Evolutionary conservation across 2,797 vertebrate species (phyloP).

Genomic region (Acanthis flammea): DNA sequence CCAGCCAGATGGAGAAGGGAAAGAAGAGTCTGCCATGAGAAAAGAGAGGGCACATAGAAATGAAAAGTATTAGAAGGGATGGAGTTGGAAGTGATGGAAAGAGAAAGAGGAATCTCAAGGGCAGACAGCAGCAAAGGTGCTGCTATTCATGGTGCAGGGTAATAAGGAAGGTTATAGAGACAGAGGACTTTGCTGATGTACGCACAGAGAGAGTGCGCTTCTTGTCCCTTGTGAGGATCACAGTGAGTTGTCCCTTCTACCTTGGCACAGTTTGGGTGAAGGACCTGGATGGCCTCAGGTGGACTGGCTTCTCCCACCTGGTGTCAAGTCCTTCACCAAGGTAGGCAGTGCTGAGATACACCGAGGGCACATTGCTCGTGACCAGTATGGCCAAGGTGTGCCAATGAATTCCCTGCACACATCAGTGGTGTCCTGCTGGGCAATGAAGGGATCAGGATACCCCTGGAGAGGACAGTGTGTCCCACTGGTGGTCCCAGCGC

Average conservation of each 20-base stretch:
- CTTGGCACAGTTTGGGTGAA: not conserved
- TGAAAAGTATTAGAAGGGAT: not conserved
- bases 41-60: not conserved
- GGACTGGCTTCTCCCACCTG: not conserved
- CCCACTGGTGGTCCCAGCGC: not conserved
- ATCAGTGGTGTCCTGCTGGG: not conserved
- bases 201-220: not conserved
- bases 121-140: not conserved
- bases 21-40: not conserved
- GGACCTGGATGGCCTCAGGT: not conserved
- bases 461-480: not conserved
- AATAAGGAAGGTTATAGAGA: not conserved
- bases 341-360: not conserved
- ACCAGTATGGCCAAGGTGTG: not conserved
- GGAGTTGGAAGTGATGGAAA: not conserved
- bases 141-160: not conserved
- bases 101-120: not conserved
- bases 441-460: accelerated
- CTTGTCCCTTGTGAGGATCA: not conserved
- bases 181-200: not conserved
- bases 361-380: accelerated
- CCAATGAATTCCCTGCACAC: not conserved
- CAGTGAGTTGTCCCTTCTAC: not conserved
- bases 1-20: not conserved
- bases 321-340: not conserved